Conservation (phyloP, 2,888 invertebrate species). For the Selenia dentaria region DNA sequence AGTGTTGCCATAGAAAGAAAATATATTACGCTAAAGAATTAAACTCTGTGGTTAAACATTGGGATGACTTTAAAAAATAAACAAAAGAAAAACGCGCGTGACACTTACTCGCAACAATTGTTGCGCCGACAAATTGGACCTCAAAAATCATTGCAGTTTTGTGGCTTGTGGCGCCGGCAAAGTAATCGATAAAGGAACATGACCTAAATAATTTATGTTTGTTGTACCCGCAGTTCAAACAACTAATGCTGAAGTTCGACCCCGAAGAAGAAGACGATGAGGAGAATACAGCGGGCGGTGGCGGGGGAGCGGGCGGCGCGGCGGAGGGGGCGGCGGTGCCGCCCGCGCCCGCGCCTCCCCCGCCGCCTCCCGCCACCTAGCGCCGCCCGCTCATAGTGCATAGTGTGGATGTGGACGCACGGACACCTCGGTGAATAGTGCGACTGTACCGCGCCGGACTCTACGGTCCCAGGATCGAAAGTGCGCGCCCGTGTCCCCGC, state of each 20-base stretch:
- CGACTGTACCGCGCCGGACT: slow-evolving; percentile 20
- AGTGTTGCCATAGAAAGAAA: too few species aligned
- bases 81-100: too few species aligned
- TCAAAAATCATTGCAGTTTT: too few species aligned
- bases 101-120: too few species aligned
- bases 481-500: slow-evolving; percentile 10
- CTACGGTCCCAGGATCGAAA: slow-evolving; percentile 17
- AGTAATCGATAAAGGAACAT: too few species aligned
- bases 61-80: too few species aligned
- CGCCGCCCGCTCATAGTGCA: slow-evolving; percentile 8
- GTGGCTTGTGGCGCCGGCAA: too few species aligned
- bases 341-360: slow-evolving; percentile 41
- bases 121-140: too few species aligned
- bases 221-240: slow-evolving; percentile 87
- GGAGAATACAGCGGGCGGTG: slow-evolving; percentile 66
- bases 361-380: slow-evolving; percentile 50
- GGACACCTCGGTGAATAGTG: slow-evolving; percentile 24
- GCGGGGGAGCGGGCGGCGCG: slow-evolving; percentile 23
- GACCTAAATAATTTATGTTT: too few species aligned
- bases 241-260: slow-evolving; percentile 93
- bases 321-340: slow-evolving; percentile 35
- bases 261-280: slow-evolving; percentile 92
- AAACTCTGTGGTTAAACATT: too few species aligned
- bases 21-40: too few species aligned
- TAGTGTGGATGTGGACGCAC: slow-evolving; percentile 15